phyloP scores from a whole-genome alignment of 2,113 vertebrate genomes.

The Bubo bubo region DNA sequence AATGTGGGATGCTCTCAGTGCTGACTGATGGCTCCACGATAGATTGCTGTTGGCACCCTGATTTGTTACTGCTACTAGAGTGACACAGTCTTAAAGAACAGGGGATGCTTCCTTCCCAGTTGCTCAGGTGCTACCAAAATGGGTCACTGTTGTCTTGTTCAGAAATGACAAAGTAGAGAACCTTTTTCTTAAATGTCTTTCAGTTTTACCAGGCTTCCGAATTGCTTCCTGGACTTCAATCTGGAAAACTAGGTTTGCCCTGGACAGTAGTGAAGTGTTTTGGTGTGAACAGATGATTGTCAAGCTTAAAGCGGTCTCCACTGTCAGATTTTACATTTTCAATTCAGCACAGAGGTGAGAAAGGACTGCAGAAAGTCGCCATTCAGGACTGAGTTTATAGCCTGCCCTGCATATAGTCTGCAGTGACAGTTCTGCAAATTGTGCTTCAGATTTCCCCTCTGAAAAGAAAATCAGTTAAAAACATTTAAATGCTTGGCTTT shows the following conservation, averaged over 20 bases:
- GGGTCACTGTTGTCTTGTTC: not conserved
- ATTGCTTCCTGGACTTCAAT: not conserved
- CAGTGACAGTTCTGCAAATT: not conserved
- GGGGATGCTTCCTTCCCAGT: not conserved
- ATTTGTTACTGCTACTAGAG: not conserved
- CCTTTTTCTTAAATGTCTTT: not conserved
- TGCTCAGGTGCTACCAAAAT: not conserved
- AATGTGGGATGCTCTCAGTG: not conserved
- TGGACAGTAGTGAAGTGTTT: not conserved
- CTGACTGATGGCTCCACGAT: fast-evolving
- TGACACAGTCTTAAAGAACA: not conserved
- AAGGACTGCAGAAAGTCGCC: not conserved
- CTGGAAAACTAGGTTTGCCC: not conserved
- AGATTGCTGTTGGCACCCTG: not conserved
- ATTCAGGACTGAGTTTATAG: not conserved
- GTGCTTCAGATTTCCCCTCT: not conserved
- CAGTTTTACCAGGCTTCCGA: not conserved
- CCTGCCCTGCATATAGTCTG: not conserved
- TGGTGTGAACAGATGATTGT: not conserved
- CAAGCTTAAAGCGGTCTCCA: not conserved
- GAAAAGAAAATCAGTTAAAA: not conserved
- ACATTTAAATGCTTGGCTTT: not conserved
- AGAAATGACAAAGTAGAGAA: not conserved
- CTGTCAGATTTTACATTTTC: not conserved
- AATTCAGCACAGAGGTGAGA: not conserved